These are phyloP conservation scores for Fragum fragum DNA, from an alignment of 2,888 invertebrate species.

Conservation along the genomic window DNA sequence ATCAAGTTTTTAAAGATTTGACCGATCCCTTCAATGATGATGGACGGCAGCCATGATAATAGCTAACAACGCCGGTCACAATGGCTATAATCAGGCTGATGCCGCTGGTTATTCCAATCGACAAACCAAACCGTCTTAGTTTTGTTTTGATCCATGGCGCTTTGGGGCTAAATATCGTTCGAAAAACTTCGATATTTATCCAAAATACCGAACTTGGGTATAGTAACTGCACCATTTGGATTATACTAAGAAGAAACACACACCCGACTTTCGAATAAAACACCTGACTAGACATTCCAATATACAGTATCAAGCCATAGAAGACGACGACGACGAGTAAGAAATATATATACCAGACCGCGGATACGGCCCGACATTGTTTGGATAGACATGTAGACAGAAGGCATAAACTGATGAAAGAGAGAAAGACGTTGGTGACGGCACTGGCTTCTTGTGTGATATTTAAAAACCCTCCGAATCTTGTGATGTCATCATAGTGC, in stretches of 20 bases:
- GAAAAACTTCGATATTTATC: slow-evolving; percentile 17
- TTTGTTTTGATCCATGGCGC: slow-evolving; percentile 4
- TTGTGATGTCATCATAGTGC: neutral
- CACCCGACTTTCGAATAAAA: neutral
- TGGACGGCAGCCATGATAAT: neutral
- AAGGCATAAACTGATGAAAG: slow-evolving; percentile 2
- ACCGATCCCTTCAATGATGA: neutral
- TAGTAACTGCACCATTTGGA: neutral
- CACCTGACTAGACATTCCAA: neutral
- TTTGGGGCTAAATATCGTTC: slow-evolving; percentile 7
- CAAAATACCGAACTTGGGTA: slow-evolving; percentile 10
- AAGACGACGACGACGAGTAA: neutral
- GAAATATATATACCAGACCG: slow-evolving; percentile 15
- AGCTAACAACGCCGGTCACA: neutral
- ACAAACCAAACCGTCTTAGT: neutral
- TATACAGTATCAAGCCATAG: slow-evolving; percentile 8
- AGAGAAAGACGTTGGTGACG: neutral
- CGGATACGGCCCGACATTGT: slow-evolving; percentile 7
- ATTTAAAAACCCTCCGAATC: neutral
- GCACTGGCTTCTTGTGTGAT: neutral
- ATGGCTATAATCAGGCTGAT: neutral
- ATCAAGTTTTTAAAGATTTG: slow-evolving; percentile 27
- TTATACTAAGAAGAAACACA: neutral
- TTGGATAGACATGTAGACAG: slow-evolving; percentile 3
- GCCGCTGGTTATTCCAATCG: neutral